phyloP scores from a whole-genome alignment of 2,113 vertebrate genomes.

The Pygathrix nemaeus region DNA sequence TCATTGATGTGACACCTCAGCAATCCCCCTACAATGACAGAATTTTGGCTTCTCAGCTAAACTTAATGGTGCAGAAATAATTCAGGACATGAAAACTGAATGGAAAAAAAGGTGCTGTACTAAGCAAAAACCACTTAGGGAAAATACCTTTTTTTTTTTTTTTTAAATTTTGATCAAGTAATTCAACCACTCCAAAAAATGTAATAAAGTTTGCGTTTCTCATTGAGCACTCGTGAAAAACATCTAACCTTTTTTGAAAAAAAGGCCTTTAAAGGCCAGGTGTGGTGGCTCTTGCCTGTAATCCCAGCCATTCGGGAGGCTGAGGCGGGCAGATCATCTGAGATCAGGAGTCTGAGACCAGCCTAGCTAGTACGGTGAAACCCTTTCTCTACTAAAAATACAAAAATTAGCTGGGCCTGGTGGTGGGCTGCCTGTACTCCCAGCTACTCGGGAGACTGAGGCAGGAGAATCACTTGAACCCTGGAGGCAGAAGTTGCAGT shows the following conservation, averaged over 20 bases:
- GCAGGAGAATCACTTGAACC: too few species aligned
- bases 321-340: too few species aligned
- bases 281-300: too few species aligned
- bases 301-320: too few species aligned
- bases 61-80: constrained; percentile 48
- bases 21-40: constrained; percentile 52
- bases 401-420: too few species aligned
- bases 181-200: constrained; percentile 58
- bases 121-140: constrained; percentile 51
- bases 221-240: constrained; percentile 37
- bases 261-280: background rate
- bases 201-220: constrained; percentile 26
- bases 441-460: too few species aligned
- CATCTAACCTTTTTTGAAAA: background rate
- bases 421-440: too few species aligned
- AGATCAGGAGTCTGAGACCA: too few species aligned
- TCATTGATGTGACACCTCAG: constrained; percentile 32
- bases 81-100: constrained; percentile 53
- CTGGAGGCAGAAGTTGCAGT: too few species aligned
- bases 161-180: constrained; percentile 70
- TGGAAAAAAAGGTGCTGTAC: background rate
- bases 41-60: constrained; percentile 56
- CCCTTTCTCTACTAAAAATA: too few species aligned
- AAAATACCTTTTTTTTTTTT: constrained; percentile 59
- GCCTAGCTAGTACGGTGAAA: too few species aligned